Evolutionary conservation across 2,888 invertebrate genomes (phyloP).

Genomic region (Synanthedon formicaeformis): DNA sequence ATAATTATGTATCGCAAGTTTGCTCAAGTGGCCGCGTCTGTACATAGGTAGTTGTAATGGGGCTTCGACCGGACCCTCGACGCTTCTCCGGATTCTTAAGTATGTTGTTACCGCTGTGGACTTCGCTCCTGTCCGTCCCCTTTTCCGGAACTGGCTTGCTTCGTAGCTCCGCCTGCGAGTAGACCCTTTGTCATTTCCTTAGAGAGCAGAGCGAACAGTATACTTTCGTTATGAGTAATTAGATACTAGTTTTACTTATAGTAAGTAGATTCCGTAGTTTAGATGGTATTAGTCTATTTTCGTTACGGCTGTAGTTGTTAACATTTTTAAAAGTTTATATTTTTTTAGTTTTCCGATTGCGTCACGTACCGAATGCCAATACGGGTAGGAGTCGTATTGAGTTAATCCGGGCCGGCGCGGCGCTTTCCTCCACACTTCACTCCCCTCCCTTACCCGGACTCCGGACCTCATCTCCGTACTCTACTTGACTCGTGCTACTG

Average conservation of each 20-base stretch:
- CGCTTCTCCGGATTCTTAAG: constrained; percentile 22
- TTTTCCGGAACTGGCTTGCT: constrained; percentile 28
- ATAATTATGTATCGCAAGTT: constrained; percentile 28
- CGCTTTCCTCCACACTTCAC: constrained; percentile 6
- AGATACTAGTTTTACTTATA: constrained; percentile 58
- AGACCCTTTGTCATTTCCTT: constrained; percentile 40
- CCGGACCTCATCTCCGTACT: constrained; percentile 38
- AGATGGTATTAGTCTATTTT: constrained; percentile 67
- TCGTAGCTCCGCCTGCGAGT: constrained; percentile 33
- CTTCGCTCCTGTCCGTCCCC: constrained; percentile 28
- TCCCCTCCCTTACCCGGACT: background rate
- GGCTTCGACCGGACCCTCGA: constrained; percentile 27
- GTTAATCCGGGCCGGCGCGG: constrained; percentile 7
- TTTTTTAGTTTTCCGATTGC: constrained; percentile 56
- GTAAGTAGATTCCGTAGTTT: constrained; percentile 63
- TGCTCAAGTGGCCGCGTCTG: constrained; percentile 60
- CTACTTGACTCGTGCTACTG: constrained; percentile 61
- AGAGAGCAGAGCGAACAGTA: constrained; percentile 59
- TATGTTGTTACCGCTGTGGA: constrained; percentile 20
- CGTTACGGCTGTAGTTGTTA: constrained; percentile 70
- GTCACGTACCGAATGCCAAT: constrained; percentile 27
- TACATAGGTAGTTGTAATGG: constrained; percentile 54
- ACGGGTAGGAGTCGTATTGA: constrained; percentile 38
- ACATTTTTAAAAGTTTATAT: constrained; percentile 66
- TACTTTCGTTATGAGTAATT: constrained; percentile 55